Conservation (phyloP, 1,140 invertebrate genomes). For the Eriocheir sinensis region DNA sequence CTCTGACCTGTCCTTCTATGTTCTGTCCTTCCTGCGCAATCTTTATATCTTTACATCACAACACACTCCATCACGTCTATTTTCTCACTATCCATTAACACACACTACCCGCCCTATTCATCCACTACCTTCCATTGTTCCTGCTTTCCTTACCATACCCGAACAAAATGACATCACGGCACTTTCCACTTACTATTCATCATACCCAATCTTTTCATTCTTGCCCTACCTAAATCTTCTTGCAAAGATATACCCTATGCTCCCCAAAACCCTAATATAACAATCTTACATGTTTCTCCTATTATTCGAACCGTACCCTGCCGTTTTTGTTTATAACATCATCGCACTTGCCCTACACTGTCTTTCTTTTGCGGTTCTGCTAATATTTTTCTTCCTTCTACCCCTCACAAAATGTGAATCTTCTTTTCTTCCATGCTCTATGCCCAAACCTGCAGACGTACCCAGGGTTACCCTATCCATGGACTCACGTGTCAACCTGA, state of each 20-base stretch:
- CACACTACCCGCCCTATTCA: neutral
- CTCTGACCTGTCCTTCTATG: too few relatives aligned
- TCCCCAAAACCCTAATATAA: too few relatives aligned
- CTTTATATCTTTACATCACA: too few relatives aligned
- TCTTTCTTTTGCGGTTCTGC: neutral
- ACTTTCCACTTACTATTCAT: too few relatives aligned
- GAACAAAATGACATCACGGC: too few relatives aligned
- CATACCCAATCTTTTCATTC: too few relatives aligned
- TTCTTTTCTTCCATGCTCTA: neutral
- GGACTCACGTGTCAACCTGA: neutral
- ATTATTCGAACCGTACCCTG: neutral
- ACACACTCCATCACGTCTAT: neutral
- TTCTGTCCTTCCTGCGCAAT: too few relatives aligned
- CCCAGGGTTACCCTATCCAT: neutral
- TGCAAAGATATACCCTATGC: too few relatives aligned
- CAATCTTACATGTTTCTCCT: too few relatives aligned
- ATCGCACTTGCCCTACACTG: neutral
- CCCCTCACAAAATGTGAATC: neutral
- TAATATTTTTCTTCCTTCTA: neutral
- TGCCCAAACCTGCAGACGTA: slow-evolving; percentile 32
- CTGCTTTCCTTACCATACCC: too few relatives aligned
- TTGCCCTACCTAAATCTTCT: too few relatives aligned
- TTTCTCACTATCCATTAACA: neutral
- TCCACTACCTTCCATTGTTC: neutral
- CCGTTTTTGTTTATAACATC: neutral